These are phyloP conservation scores for Sebastes vulpes DNA, from an alignment of 2,797 vertebrate genomes.

Conservation along the genomic window DNA sequence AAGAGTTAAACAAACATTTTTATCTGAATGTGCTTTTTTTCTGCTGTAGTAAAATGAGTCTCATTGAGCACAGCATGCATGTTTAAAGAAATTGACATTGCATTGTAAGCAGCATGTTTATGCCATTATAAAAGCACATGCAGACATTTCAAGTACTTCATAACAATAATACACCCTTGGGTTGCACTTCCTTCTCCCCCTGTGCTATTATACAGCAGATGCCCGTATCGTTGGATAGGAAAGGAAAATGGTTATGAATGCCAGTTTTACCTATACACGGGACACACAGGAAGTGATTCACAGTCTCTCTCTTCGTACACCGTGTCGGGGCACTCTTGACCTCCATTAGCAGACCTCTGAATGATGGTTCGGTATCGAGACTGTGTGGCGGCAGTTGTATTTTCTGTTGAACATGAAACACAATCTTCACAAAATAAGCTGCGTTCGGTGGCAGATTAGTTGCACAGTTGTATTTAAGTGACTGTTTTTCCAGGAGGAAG, in stretches of 20 bases:
- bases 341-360: constrained; percentile 89
- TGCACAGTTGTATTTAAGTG: constrained; percentile 6
- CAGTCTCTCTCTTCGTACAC: constrained; percentile 96
- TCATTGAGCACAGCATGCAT: background rate
- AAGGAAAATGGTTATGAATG: background rate
- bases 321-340: constrained; percentile 94
- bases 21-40: background rate
- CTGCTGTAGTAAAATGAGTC: background rate
- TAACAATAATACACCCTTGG: background rate
- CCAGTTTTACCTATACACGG: constrained; percentile 88
- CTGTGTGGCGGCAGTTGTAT: constrained; percentile 87
- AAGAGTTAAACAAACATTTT: background rate
- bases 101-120: background rate
- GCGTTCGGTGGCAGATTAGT: background rate
- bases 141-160: background rate
- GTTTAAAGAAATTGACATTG: background rate
- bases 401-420: constrained; percentile 83
- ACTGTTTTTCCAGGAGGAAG: background rate
- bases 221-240: background rate
- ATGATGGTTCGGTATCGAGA: constrained; percentile 92
- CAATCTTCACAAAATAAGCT: constrained; percentile 37
- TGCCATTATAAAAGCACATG: background rate
- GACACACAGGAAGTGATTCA: constrained; percentile 90
- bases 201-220: background rate
- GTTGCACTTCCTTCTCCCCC: background rate